Evolutionary conservation across 2,113 vertebrate species (phyloP).

Genomic region (Pimephales promelas): DNA sequence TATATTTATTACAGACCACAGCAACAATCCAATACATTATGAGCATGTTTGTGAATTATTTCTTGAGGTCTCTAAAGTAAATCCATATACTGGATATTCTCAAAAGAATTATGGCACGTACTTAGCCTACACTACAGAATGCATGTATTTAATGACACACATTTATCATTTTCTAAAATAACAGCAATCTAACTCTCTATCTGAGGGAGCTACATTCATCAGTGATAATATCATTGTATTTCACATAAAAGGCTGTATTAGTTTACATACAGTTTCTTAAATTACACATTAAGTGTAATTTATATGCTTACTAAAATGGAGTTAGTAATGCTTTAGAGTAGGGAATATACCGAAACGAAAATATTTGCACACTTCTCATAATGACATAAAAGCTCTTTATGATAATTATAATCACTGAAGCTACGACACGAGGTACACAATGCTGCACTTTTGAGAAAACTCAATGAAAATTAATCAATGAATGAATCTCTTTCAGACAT

Average conservation of each 20-base stretch:
- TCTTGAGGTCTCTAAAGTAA: background rate
- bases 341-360: no score
- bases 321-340: background rate
- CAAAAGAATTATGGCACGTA: background rate
- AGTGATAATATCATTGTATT: background rate
- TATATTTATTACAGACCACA: background rate
- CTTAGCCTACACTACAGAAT: background rate
- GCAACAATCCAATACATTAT: background rate
- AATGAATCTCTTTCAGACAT: no score
- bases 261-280: constrained; percentile 8
- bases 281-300: background rate
- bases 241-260: constrained; percentile 32
- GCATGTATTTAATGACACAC: background rate
- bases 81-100: background rate
- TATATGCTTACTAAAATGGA: background rate
- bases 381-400: no score
- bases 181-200: background rate
- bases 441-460: no score
- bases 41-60: background rate
- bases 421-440: no score
- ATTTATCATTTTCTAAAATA: constrained; percentile 19
- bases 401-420: no score
- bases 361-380: no score
- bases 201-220: background rate
- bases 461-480: no score